Evolutionary conservation across 2,888 invertebrate species (phyloP), one percentile per base, ranked within the genome.

Genomic region (Nasonia oneida): DNA sequence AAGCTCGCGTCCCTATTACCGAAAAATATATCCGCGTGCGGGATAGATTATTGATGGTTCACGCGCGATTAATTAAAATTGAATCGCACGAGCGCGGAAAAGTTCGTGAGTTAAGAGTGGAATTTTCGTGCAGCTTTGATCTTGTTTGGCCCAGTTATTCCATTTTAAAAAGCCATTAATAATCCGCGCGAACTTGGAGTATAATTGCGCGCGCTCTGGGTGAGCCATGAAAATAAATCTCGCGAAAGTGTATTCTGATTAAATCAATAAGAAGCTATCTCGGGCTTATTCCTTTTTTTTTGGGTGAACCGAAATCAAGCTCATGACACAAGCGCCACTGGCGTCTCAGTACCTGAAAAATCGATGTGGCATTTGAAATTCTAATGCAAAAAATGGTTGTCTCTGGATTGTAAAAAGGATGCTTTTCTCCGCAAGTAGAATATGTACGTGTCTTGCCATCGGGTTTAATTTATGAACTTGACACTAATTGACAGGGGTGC

Each of bases 91-190:
- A 15, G 18, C 15, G 18, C 15, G 37, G 70, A 6, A 37, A 18
- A 70, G 33, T 70, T 70, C 10, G 10, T 37, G 33, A 70, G 5
- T 70, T 42, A 67, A 15, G 67, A 33, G 67, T 29, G 33, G 15
- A 39, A n/a, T 37, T 18, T 47, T 23, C 39, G 47, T 78, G 42
- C 12, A 8, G 39, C 77, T 67, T 71, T 39, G 71, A 80, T 71
- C 53, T 47, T 79, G 23, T 79, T 67, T 37, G 79, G 33, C 47
- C 79, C 37, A 67, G 33, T 70, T 80, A 39, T 57, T 53, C 71
- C 2, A 80, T 50, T 71, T 71, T n/a, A 39, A 37, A 10, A 42
- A 71, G 37, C 15, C 67, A 80, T 71, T 33, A 67, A 67, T 67
- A 67, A 67, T 57, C 37, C 23, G 23, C 15, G 23, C 39, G 4